Conservation (phyloP, 2,113 vertebrate species). For the Sinocyclocheilus grahami region DNA sequence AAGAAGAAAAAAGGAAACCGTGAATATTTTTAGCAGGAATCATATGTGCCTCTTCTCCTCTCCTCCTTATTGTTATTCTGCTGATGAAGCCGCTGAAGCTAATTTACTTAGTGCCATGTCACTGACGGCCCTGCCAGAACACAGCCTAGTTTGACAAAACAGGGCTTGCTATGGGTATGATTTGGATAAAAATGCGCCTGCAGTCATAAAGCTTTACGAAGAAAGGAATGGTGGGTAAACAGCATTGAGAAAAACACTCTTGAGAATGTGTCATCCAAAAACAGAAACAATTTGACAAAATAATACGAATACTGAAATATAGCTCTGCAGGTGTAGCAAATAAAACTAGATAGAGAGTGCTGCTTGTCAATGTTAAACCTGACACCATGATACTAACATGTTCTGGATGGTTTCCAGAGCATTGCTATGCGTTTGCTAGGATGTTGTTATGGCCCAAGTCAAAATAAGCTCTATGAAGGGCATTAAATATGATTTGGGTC, state of each 20-base stretch:
- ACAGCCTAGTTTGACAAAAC: slow-evolving; percentile 26
- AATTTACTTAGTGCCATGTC: slow-evolving; percentile 36
- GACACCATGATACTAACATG: slow-evolving; percentile 1
- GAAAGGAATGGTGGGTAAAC: slow-evolving; percentile 27
- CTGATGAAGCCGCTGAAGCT: background rate
- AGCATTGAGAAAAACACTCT: slow-evolving; percentile 21
- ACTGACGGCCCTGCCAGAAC: slow-evolving; percentile 27
- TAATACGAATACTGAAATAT: background rate
- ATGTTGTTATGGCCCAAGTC: background rate
- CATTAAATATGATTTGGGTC: background rate
- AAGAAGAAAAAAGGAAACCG: background rate
- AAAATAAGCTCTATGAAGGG: background rate
- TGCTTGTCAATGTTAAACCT: slow-evolving; percentile 1
- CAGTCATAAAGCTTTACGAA: slow-evolving; percentile 15
- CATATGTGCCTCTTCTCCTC: background rate
- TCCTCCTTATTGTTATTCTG: background rate
- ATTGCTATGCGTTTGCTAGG: background rate
- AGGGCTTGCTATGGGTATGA: slow-evolving; percentile 19
- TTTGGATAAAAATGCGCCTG: slow-evolving; percentile 30
- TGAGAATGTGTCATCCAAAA: slow-evolving; percentile 18
- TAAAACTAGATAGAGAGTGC: background rate
- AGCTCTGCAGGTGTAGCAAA: background rate
- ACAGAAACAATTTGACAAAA: background rate
- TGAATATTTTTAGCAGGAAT: background rate
- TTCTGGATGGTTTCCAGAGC: background rate